phyloP scores from a whole-genome alignment of 2,888 invertebrate species.

The Rhorus exstirpatorius region DNA sequence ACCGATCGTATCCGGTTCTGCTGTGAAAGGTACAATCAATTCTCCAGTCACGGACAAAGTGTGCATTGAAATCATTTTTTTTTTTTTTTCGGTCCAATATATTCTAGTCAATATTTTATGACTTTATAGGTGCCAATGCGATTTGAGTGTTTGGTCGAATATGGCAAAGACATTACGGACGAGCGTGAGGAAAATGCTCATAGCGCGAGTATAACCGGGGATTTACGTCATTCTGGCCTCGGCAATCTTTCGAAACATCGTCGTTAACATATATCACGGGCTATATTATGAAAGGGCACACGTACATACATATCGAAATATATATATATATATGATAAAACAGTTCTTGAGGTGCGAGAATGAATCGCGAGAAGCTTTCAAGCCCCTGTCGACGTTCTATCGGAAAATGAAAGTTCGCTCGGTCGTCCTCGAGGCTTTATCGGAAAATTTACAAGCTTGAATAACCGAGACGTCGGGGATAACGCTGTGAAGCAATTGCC shows the following conservation, averaged over 20 bases:
- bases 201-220: neutral
- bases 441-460: slow-evolving; percentile 62
- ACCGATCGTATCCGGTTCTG: too few relatives aligned
- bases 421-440: slow-evolving; percentile 60
- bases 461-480: slow-evolving; percentile 57
- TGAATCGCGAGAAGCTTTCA: slow-evolving; percentile 46
- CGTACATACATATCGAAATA: neutral
- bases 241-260: neutral
- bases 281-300: neutral
- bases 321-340: neutral
- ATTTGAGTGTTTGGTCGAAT: too few relatives aligned
- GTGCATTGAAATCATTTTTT: too few relatives aligned
- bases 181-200: neutral
- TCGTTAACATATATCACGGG: neutral
- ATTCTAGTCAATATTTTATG: too few relatives aligned
- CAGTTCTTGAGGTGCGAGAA: slow-evolving; percentile 23
- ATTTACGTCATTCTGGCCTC: neutral
- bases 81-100: too few relatives aligned
- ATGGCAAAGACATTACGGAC: too few relatives aligned
- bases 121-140: too few relatives aligned
- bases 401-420: slow-evolving; percentile 57
- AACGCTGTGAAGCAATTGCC: slow-evolving; percentile 55
- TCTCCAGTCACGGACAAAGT: too few relatives aligned
- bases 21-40: too few relatives aligned
- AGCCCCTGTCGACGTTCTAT: slow-evolving; percentile 14